Conservation (phyloP, 1,140 invertebrate genomes). For the Pectinophora gossypiella region DNA sequence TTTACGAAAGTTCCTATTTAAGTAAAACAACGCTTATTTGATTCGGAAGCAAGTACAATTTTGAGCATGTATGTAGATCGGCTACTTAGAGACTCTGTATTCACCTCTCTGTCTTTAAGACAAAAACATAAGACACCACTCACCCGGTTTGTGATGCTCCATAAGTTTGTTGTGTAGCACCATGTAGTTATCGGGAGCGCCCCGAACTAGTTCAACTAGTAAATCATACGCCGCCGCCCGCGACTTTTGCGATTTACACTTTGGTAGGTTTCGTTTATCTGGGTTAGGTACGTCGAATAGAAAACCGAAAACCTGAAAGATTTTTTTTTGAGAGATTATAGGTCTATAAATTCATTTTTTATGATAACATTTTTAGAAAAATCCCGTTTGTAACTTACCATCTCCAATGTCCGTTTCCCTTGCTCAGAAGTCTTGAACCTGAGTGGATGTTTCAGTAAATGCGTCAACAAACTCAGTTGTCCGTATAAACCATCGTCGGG, state of each 20-base stretch:
- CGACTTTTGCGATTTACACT: constrained; percentile 93
- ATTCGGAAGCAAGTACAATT: no score
- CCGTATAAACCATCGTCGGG: constrained; percentile 95
- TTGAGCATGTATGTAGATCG: no score
- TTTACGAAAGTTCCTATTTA: no score
- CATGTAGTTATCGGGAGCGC: constrained; percentile 89
- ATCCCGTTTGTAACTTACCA: no score
- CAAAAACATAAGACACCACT: constrained; percentile 15
- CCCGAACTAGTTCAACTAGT: constrained; percentile 90
- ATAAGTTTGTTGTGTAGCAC: constrained; percentile 89
- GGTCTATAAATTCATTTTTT: no score
- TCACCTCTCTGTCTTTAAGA: no score
- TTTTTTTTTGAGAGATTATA: no score
- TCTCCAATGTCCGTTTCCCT: constrained; percentile 83
- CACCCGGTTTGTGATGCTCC: constrained; percentile 89
- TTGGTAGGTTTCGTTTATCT: constrained; percentile 88
- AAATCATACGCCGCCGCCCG: constrained; percentile 93
- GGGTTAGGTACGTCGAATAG: constrained; percentile 93
- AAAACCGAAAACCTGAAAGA: constrained; percentile 86
- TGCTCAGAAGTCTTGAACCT: constrained; percentile 88
- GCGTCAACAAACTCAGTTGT: constrained; percentile 89
- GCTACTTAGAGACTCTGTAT: no score
- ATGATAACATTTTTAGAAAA: no score
- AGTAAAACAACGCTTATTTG: no score
- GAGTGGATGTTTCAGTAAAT: constrained; percentile 91